phyloP scores from a whole-genome alignment of 2,888 invertebrate species.

The Drosophila nigricruria region DNA sequence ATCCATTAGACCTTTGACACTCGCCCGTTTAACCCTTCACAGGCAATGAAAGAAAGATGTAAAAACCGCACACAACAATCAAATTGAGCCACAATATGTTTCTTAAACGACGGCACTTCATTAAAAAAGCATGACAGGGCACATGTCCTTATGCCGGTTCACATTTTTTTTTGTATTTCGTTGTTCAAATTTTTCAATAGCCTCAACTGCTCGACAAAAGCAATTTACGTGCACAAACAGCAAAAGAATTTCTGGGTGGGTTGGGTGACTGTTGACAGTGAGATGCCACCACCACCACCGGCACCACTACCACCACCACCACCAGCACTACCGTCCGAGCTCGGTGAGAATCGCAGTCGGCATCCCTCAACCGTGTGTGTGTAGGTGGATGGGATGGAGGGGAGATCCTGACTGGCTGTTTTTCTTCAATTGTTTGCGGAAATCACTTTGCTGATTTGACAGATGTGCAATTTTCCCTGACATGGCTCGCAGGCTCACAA shows the following conservation, averaged over 20 bases:
- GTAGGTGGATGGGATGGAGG: conserved; percentile 1
- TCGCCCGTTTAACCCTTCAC: conserved; percentile 69
- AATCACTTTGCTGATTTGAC: conserved; percentile 82
- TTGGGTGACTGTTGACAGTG: conserved; percentile 63
- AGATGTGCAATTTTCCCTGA: conserved; percentile 81
- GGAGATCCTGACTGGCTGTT: conserved; percentile 68
- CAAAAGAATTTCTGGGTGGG: conserved; percentile 47
- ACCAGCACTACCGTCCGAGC: conserved; percentile 23
- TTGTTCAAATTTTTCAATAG: conserved; percentile 66
- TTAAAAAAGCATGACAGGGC: conserved; percentile 81
- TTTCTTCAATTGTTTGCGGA: conserved; percentile 80
- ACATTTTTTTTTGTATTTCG: conserved; percentile 19
- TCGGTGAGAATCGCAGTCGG: conserved; percentile 18
- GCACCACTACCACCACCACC: conserved; percentile 11
- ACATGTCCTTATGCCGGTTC: conserved; percentile 44
- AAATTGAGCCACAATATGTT: conserved; percentile 77
- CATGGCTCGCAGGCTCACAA: conserved; percentile 62
- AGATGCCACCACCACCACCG: conserved; percentile 23
- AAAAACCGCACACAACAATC: conserved; percentile 59
- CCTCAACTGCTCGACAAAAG: conserved; percentile 67
- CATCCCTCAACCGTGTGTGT: conserved; percentile 17
- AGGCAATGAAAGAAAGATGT: conserved; percentile 8
- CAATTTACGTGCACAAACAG: conserved; percentile 81
- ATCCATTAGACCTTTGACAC: conserved; percentile 60
- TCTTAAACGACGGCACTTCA: conserved; percentile 81